Percentiles rank a stretch among this genome's conserved stretches.
These are phyloP conservation scores for Amblyopsis hoosieri DNA, from an alignment of 2,797 vertebrate species.

Conservation along the genomic window DNA sequence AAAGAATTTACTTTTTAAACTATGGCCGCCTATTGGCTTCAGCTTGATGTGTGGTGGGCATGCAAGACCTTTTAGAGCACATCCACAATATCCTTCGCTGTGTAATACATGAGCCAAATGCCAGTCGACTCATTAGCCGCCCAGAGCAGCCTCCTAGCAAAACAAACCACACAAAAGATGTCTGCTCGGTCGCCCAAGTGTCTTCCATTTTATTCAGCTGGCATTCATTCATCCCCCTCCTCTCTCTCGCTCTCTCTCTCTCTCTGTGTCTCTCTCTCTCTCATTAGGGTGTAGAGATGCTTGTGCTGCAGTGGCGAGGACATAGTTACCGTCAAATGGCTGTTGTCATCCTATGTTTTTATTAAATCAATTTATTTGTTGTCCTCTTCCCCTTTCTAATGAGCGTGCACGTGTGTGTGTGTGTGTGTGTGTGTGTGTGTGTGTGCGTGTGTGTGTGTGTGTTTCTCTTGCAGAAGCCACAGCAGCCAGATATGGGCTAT, in stretches of 20 bases:
- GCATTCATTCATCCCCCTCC: not conserved
- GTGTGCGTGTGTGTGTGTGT: not conserved
- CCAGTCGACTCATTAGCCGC: conserved; percentile 38
- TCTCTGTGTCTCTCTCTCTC: conserved; percentile 4
- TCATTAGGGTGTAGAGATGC: conserved; percentile 1
- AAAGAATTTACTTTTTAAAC: too few species aligned
- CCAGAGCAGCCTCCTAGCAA: conserved; percentile 36
- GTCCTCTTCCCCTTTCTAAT: not conserved
- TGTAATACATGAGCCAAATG: conserved; percentile 28
- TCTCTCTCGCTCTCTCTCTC: too few species aligned
- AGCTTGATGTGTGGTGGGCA: conserved; percentile 5
- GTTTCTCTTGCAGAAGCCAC: conserved; percentile 81
- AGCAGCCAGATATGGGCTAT: conserved; percentile 93
- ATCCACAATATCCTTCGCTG: conserved; percentile 27
- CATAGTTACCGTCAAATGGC: not conserved
- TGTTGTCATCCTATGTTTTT: conserved; percentile 7
- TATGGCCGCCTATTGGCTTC: not conserved
- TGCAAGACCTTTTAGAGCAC: not conserved
- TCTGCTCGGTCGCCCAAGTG: conserved; percentile 14
- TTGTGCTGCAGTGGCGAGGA: conserved; percentile 14
- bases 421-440: not conserved
- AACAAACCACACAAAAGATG: conserved; percentile 29
- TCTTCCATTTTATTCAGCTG: conserved; percentile 25
- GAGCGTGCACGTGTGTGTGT: not conserved
- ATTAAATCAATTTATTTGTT: not conserved